Evolutionary conservation across 2,888 invertebrate species (phyloP).

Genomic region (Netelia fuscicornis): DNA sequence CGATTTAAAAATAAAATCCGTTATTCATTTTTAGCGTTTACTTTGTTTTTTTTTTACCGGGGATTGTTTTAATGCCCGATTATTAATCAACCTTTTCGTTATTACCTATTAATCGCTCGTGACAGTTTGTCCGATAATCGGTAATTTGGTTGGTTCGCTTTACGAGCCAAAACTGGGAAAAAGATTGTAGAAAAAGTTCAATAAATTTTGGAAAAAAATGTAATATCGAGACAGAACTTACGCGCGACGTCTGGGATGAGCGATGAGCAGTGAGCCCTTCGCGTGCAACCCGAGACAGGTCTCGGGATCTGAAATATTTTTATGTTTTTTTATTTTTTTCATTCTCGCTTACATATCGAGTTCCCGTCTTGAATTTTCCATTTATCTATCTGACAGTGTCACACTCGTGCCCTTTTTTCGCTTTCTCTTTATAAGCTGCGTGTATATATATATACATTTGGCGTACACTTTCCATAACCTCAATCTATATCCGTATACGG

Average conservation of each 20-base stretch:
- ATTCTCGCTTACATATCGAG: conserved; percentile 26
- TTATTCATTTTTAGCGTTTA: neutral
- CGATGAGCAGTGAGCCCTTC: conserved; percentile 11
- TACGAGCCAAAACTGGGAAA: too few species aligned
- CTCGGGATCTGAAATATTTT: neutral
- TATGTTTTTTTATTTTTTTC: conserved; percentile 16
- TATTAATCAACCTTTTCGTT: too few species aligned
- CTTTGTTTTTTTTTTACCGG: neutral
- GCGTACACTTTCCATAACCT: neutral
- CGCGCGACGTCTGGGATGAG: neutral
- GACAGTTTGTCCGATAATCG: too few species aligned
- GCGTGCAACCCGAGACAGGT: conserved; percentile 7
- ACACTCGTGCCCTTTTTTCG: conserved; percentile 2
- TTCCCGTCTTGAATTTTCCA: conserved; percentile 3
- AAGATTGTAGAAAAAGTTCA: too few species aligned
- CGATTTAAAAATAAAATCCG: neutral
- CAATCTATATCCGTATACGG: neutral
- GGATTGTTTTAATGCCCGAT: too few species aligned
- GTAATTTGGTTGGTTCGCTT: too few species aligned
- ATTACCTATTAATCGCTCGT: too few species aligned
- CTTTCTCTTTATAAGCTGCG: neutral
- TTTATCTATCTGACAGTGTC: conserved; percentile 44
- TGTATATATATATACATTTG: neutral
- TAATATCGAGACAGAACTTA: conserved; percentile 1
- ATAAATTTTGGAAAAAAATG: neutral